Evolutionary conservation across 2,888 invertebrate species (phyloP), one percentile per base, ranked within the genome.

Genomic region (Acanthosepion lycidas): DNA sequence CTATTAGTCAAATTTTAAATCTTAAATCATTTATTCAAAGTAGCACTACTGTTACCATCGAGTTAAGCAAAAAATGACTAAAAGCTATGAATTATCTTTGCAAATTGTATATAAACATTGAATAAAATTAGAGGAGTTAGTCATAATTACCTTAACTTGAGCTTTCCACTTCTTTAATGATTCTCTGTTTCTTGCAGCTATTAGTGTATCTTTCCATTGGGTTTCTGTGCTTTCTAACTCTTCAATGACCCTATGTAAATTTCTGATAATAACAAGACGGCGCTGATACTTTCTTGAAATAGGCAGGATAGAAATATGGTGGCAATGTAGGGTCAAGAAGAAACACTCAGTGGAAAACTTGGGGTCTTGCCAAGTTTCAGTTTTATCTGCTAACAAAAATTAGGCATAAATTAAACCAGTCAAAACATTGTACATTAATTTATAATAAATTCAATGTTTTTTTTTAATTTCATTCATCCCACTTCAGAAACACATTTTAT

Each of bases 261-360:
- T 99, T 94, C 99, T 98, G 96, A 98, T 98, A 49, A 98, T 98
- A 94, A 98, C 98, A 92, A 98, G 97, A 96, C 98, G 98, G 95
- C 98, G 98, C 96, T 98, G 98, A 97, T 98, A 98, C 95, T 99
- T 99, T 96, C 99, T 98, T 94, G 99, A 98, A 6, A 99, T 98
- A 0, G 99, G 99, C 96, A 99, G 98, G 94, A 99, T 98, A 20
- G 99, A 98, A 95, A 99, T 98, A 97, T 99, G 99, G 97, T 99
- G 99, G 97, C 99, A 98, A 97, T 99, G 99, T 91, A 99, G 98
- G 0, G 99, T 99, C 94, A 99, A 98, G 98, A 99, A 99, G 99
- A 99, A 99, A 97, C 99, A 99, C 96, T 99, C 99, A 0, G 99
- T 99, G 95, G 99, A 98, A 97, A 99, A 99, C 97, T 99, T 99